Base-by-base conservation (phyloP, 2,888 invertebrate genomes). In the Parapristionchus giblindavisi region DNA sequence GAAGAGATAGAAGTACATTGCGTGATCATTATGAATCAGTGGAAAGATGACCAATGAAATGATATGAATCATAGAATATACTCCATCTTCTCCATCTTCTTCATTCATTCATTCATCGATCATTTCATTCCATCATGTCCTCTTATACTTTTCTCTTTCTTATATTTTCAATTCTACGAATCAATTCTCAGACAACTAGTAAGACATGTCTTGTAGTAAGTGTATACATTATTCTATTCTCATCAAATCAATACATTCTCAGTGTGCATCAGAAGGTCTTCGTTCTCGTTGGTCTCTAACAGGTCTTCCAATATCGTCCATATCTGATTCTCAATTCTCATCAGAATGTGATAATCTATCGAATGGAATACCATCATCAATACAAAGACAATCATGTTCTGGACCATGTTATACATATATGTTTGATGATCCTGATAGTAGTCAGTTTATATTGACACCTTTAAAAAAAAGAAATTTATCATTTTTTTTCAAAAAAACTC, bases 271-370 rank as follows among this genome's bases (percentile, higher is more conserved):
- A 2, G 24, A 70, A 27, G 72, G 65, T 1, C 70, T 82, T 17
- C 76, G 66, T 34, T 63, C 60, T 48, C 77, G 77, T 70, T 82
- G 82, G 82, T 77, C 63, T 52, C 34, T 82, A 60, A 82, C 82
- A 56, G 82, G 82, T 36, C 73, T 82, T 32, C 77, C 80, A 21
- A 52, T 71, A 24, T 6, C 36, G 14, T 8, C 65, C 6, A 5
- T 65, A 11, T 5, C 38, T 11, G 43, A 36, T 38, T n/a, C 38
- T 27, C 65, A 65, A 27, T 65, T 65, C 48, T 27, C 24, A 5
- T 65, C 65, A 24, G 21, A 5, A 14, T 38, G 48, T 40, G 43
- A 43, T 4, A 14, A 11, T n/a, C n/a, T n/a, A n/a, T n/a, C n/a
- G n/a, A n/a, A n/a, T 14, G n/a, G 40, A 24, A 8, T 27, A n/a